Conservation (phyloP, 2,113 vertebrate species). For the Nansenia antarctica region DNA sequence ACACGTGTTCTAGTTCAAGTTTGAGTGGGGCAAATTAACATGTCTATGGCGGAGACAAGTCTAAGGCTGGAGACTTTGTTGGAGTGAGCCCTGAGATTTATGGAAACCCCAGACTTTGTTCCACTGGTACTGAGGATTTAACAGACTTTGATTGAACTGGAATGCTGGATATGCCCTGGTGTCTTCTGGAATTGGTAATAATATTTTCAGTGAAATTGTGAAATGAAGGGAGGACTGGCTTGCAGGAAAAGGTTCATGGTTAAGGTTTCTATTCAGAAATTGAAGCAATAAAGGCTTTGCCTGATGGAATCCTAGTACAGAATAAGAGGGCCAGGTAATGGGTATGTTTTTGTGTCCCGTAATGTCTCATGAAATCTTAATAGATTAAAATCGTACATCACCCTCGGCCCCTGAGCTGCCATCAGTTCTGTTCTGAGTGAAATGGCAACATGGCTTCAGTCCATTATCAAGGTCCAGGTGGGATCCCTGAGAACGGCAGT, state of each 20-base stretch:
- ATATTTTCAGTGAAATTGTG: slow-evolving; percentile 9
- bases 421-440: slow-evolving; percentile 10
- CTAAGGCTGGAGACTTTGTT: not conserved
- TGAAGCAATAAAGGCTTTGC: no score
- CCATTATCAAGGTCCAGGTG: not conserved
- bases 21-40: not conserved
- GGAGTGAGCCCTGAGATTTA: not conserved
- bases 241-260: no score
- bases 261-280: not conserved
- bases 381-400: not conserved
- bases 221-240: not conserved
- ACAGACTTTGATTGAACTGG: not conserved
- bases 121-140: not conserved
- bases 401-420: not conserved
- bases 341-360: not conserved
- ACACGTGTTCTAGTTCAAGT: not conserved
- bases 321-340: not conserved
- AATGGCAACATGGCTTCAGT: slow-evolving; percentile 17
- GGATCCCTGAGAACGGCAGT: not conserved
- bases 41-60: not conserved
- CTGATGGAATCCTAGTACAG: not conserved
- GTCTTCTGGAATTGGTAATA: slow-evolving; percentile 15
- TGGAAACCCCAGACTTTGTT: slow-evolving; percentile 26
- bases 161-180: not conserved
- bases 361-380: not conserved